Evolutionary conservation across 2,888 invertebrate genomes (phyloP), one percentile per base, ranked within the genome.

Genomic region (Hedychridium roseum): DNA sequence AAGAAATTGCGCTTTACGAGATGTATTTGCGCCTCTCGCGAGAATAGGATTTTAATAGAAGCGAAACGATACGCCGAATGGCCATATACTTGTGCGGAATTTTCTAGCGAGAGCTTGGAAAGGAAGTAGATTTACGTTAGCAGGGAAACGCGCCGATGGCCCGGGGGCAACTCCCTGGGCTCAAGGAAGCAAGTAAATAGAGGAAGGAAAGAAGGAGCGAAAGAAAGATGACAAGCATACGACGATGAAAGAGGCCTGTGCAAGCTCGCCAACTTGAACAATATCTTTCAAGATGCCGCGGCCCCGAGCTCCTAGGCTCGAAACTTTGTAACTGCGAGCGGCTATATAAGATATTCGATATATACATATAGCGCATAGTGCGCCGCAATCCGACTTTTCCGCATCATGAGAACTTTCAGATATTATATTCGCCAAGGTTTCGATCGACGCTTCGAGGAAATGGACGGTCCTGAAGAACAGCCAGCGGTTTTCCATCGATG

Each of bases 241-340:
- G n/a, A n/a, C n/a, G 50, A 56, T 52, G 57, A 49, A 48, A 47
- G 47, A 40, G 46, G 47, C 43, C 57, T 37, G 53, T 38, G 46
- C 43, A 49, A 50, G 48, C 52, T 45, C 55, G 45, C 62, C 60
- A 66, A 64, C 62, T 69, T 58, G 58, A 64, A 66, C 65, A 69
- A 66, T 68, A 67, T 68, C 63, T 66, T 54, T 60, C 54, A 60
- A 66, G 68, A 68, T 63, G 64, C 60, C 50, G 50, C 45, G 50
- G 58, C 54, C 50, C 44, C 39, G 47, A 57, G 57, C 47, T 50
- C n/a, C 59, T 60, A 63, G 58, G 56, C 67, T 67, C 55, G 57
- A 52, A 69, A 66, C 56, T 70, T 61, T 52, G 43, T 48, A 34
- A 42, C 27, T 36, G 39, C 34, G 30, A 50, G 37, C 31, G 6